A percentile compares a stretch with the other conserved stretches of the same genome.
These are phyloP conservation scores for Pseudomyrmex sp. DNA, from an alignment of 1,140 invertebrate genomes.

Conservation along the genomic window DNA sequence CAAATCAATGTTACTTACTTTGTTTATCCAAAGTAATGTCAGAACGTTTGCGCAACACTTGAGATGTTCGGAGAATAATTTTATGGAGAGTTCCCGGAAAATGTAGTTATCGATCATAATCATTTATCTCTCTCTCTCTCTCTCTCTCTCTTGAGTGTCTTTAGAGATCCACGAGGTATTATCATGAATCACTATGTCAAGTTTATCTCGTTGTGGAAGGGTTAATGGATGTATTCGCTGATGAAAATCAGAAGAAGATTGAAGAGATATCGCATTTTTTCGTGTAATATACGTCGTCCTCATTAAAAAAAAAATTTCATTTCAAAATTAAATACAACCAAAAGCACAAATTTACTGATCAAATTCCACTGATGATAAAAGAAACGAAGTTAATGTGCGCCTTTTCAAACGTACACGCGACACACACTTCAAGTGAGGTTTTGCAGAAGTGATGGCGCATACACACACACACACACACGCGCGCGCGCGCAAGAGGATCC, in stretches of 20 bases:
- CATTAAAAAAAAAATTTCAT: conserved; percentile 5
- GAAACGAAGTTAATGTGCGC: not conserved
- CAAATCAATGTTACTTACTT: not conserved
- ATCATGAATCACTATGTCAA: conserved; percentile 32
- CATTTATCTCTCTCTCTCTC: not conserved
- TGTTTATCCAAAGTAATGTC: not conserved
- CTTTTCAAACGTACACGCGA: conserved; percentile 2
- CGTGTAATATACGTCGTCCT: not conserved
- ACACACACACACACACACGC: conserved; percentile 21
- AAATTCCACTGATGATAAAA: no score
- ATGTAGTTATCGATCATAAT: conserved; percentile 31
- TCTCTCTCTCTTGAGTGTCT: conserved; percentile 7
- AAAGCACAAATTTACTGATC: no score
- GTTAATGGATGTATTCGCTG: conserved; percentile 29
- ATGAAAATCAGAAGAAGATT: conserved; percentile 31
- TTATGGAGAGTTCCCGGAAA: not conserved
- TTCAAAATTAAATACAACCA: not conserved
- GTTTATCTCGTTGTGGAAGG: not conserved
- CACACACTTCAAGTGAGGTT: conserved; percentile 27
- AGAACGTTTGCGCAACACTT: no score
- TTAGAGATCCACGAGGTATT: not conserved
- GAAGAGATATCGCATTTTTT: not conserved
- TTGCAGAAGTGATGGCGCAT: conserved; percentile 53
- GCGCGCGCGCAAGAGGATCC: conserved; percentile 24
- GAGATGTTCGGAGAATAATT: no score